Conservation (phyloP, 2,888 invertebrate genomes). For the Sipha maydis region DNA sequence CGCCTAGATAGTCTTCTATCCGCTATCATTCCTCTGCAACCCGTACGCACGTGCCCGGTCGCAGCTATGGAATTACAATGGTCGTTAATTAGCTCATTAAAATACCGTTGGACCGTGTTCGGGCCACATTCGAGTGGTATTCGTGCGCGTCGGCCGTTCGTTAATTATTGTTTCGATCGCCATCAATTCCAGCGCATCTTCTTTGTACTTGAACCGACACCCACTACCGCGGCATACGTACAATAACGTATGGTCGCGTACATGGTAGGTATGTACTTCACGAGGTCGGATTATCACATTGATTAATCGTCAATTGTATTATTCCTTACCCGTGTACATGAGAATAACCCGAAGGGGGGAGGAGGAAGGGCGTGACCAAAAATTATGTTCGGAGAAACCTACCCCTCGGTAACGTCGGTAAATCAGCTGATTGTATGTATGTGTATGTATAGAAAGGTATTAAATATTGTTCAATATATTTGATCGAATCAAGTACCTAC, state of each 20-base stretch:
- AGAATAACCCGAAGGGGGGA: not conserved
- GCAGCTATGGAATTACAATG: too few relatives aligned
- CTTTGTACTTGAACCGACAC: not conserved
- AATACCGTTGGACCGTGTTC: too few relatives aligned
- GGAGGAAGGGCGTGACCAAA: not conserved
- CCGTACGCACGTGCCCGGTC: too few relatives aligned
- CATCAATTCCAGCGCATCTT: not conserved
- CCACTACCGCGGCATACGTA: not conserved
- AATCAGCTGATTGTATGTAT: not conserved
- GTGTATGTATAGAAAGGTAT: not conserved
- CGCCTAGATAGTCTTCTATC: too few relatives aligned
- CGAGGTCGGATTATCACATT: not conserved
- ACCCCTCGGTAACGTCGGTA: not conserved
- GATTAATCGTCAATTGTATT: not conserved
- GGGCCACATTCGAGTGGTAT: too few relatives aligned
- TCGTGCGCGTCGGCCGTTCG: not conserved
- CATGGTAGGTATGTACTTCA: not conserved
- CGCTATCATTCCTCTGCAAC: too few relatives aligned
- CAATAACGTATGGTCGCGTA: not conserved
- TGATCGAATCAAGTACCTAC: not conserved
- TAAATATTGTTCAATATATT: not conserved
- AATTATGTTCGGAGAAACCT: slow-evolving; percentile 18
- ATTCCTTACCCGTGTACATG: not conserved
- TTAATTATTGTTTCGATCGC: not conserved
- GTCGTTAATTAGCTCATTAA: too few relatives aligned